phyloP scores from a whole-genome alignment of 2,113 vertebrate genomes.

The Gobius niger region DNA sequence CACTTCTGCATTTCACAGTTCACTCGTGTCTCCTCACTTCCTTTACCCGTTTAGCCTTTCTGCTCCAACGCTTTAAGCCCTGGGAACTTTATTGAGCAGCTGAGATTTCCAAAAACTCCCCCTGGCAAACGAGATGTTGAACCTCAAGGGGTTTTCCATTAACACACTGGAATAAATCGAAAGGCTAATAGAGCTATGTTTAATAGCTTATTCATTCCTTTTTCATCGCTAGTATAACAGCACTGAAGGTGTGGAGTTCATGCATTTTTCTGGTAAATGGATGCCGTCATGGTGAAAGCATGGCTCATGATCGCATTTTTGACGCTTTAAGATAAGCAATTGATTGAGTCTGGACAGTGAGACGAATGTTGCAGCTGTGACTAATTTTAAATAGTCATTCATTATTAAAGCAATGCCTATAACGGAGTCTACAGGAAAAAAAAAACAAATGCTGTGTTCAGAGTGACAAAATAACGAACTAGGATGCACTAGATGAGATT shows the following conservation, averaged over 20 bases:
- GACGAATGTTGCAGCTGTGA: not conserved
- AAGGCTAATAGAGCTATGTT: not conserved
- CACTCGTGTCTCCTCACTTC: not conserved
- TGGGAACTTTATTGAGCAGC: not conserved
- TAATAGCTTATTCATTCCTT: no score
- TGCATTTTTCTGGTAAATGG: not conserved
- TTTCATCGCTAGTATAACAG: no score
- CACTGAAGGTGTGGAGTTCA: no score
- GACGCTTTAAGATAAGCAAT: not conserved
- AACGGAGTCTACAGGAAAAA: not conserved
- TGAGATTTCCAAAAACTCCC: not conserved
- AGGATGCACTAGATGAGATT: no score
- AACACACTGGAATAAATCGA: not conserved
- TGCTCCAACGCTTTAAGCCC: not conserved
- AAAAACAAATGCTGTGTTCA: not conserved
- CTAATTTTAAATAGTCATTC: not conserved
- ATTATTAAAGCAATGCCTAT: not conserved
- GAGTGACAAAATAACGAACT: no score
- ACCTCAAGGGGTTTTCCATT: no score
- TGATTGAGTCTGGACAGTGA: not conserved
- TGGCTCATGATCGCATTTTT: not conserved
- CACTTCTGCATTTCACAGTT: not conserved
- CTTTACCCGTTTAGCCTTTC: not conserved
- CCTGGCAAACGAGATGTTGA: no score
- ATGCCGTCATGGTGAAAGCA: not conserved